Evolutionary conservation across 1,140 invertebrate genomes (phyloP).

Genomic region (Capitella teleta): DNA sequence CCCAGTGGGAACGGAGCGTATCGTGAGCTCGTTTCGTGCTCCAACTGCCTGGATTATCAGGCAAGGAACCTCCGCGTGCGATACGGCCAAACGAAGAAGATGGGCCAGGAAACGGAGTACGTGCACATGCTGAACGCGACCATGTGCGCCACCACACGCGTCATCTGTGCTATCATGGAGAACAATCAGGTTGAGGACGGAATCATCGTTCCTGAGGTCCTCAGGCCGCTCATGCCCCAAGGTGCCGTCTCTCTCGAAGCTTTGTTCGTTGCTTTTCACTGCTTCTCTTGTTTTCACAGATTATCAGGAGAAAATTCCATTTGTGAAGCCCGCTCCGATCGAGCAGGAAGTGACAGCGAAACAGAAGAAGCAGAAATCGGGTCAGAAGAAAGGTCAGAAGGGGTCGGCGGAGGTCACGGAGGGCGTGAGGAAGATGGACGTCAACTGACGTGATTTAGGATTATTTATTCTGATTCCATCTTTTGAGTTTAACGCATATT

Average conservation of each 20-base stretch:
- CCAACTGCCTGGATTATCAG: constrained; percentile 98
- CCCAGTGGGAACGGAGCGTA: constrained; percentile 86
- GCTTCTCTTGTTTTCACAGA: constrained; percentile 26
- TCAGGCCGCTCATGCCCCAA: constrained; percentile 79
- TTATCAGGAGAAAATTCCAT: constrained; percentile 76
- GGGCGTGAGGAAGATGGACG: too few species aligned
- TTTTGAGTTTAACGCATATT: too few species aligned
- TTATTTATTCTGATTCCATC: too few species aligned
- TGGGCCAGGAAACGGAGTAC: constrained; percentile 86
- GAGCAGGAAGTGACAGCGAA: constrained; percentile 76
- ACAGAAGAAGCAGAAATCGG: constrained; percentile 37
- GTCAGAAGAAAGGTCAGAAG: constrained; percentile 1
- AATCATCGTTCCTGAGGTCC: constrained; percentile 70
- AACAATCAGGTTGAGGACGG: constrained; percentile 93
- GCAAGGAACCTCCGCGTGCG: constrained; percentile 53
- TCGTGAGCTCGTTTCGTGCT: constrained; percentile 95
- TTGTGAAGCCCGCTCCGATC: constrained; percentile 91
- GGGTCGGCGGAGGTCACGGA: too few species aligned
- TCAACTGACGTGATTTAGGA: too few species aligned
- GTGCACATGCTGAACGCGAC: constrained; percentile 99
- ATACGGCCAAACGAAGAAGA: constrained; percentile 97
- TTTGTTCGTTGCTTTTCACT: neutral
- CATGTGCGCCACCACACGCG: constrained; percentile 94
- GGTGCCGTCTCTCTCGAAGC: constrained; percentile 20
- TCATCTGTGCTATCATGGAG: constrained; percentile 94